Evolutionary conservation across 1,140 invertebrate species (phyloP).

Genomic region (Ceratosolen solmsi): DNA sequence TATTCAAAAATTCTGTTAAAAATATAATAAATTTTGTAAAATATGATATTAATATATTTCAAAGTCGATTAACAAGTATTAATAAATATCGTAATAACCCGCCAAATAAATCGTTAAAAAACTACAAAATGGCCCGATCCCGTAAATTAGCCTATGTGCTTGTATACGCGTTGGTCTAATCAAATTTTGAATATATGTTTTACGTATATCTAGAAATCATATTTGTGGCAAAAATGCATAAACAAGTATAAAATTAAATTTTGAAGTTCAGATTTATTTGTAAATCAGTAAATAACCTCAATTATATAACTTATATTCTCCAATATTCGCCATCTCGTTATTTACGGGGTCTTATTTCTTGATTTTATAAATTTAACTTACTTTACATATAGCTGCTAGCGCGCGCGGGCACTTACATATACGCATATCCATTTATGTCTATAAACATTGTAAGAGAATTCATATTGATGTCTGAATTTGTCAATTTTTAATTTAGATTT

Average conservation of each 20-base stretch:
- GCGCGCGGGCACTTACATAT: too few relatives aligned
- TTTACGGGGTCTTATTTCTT: not conserved
- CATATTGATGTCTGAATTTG: not conserved
- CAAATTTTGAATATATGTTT: conserved; percentile 9
- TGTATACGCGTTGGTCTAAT: not conserved
- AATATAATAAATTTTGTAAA: not conserved
- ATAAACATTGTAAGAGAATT: not conserved
- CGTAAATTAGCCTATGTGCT: not conserved
- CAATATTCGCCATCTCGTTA: not conserved
- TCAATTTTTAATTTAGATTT: not conserved
- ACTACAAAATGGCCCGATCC: not conserved
- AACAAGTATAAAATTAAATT: not conserved
- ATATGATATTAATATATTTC: not conserved
- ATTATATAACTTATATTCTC: not conserved
- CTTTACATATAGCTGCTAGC: not conserved
- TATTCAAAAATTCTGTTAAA: too few relatives aligned
- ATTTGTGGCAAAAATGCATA: not conserved
- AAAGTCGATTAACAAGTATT: not conserved
- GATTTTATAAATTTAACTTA: not conserved
- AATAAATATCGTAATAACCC: not conserved
- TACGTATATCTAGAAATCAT: not conserved
- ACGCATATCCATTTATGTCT: not conserved
- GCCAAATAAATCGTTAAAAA: not conserved
- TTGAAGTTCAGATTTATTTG: not conserved
- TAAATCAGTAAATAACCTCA: not conserved